A percentile compares a stretch with the other conserved stretches of the same genome.
phyloP scores from a whole-genome alignment of 2,888 invertebrate genomes.

The Epirrhoe alternata region DNA sequence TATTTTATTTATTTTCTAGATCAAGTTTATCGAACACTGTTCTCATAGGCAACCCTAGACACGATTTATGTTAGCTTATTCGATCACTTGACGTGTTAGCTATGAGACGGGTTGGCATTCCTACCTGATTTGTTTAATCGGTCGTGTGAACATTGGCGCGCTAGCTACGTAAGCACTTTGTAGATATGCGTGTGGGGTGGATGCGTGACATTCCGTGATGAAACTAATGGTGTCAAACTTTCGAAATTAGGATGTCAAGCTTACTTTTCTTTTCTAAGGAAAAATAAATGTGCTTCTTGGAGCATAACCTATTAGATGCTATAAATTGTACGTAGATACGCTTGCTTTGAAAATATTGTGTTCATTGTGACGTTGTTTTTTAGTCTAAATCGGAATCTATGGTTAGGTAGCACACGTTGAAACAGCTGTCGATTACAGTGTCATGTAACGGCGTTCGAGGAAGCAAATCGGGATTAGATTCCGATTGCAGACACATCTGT shows the following conservation, averaged over 20 bases:
- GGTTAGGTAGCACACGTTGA: constrained; percentile 9
- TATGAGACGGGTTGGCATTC: constrained; percentile 34
- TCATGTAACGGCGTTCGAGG: constrained; percentile 57
- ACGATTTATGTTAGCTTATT: constrained; percentile 28
- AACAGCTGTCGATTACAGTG: constrained; percentile 60
- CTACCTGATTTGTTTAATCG: constrained; percentile 43
- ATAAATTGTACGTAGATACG: background rate
- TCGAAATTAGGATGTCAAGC: constrained; percentile 27
- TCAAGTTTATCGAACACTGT: constrained; percentile 34
- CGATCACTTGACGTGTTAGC: constrained; percentile 30
- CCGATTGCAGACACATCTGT: constrained; percentile 70
- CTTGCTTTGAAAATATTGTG: background rate
- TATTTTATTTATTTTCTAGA: constrained; percentile 48
- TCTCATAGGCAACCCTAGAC: constrained; percentile 21
- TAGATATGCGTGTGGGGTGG: constrained; percentile 30
- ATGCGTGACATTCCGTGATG: constrained; percentile 32
- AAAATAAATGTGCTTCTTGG: background rate
- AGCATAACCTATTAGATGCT: background rate
- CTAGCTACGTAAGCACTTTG: constrained; percentile 33
- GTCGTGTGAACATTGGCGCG: constrained; percentile 41
- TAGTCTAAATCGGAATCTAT: background rate
- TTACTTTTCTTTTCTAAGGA: constrained; percentile 15
- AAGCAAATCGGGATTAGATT: constrained; percentile 68
- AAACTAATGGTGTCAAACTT: constrained; percentile 29
- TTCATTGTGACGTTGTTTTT: background rate